Evolutionary conservation across 2,797 vertebrate species (phyloP).

Genomic region (Glossophaga mutica): DNA sequence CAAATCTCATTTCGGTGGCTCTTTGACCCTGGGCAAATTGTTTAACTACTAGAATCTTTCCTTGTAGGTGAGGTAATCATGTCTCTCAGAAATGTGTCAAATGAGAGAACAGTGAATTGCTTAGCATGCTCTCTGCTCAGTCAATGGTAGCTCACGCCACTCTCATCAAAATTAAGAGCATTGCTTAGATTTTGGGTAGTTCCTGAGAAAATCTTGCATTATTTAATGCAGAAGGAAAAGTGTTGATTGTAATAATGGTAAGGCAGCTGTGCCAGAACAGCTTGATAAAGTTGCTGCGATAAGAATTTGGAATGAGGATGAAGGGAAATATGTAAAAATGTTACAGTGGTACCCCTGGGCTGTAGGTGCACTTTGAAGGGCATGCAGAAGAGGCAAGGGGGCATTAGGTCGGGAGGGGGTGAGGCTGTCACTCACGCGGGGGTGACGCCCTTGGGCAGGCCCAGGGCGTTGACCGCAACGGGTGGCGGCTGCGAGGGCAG

Average conservation of each 20-base stretch:
- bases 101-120: not conserved
- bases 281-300: rapidly evolving
- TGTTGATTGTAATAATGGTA: not conserved
- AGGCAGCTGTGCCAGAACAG: rapidly evolving
- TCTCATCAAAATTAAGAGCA: not conserved
- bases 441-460: slow-evolving; percentile 94
- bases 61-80: not conserved
- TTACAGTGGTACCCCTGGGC: rapidly evolving
- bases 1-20: not conserved
- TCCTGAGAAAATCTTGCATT: not conserved
- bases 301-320: rapidly evolving
- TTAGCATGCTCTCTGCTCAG: not conserved
- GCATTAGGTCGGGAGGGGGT: rapidly evolving
- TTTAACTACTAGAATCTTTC: not conserved
- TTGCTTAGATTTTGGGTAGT: not conserved
- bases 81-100: not conserved
- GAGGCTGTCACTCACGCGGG: slow-evolving; percentile 88
- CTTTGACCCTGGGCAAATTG: not conserved
- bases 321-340: not conserved
- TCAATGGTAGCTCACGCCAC: not conserved
- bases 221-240: no score
- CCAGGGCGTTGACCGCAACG: slow-evolving; percentile 90
- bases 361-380: no score
- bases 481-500: slow-evolving; percentile 87
- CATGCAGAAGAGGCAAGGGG: not conserved